Evolutionary conservation across 2,888 invertebrate species (phyloP), one percentile per base, ranked within the genome.

Genomic region (Phasia obesa): DNA sequence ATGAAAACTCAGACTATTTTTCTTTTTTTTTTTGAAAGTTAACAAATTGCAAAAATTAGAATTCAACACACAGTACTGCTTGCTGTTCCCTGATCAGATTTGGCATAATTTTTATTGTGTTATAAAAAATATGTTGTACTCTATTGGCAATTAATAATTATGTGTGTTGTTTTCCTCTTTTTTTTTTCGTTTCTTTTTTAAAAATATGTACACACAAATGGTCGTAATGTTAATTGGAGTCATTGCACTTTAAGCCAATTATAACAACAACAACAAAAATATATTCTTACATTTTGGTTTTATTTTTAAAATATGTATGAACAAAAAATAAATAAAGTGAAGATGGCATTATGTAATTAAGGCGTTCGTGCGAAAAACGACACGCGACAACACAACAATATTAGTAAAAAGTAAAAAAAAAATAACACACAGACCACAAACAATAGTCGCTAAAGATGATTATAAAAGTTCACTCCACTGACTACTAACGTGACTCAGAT

Each of bases 321-420:
- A 17, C 21, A 71, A 59, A 17, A 17, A n/a, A 53, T 49, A 47
- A 47, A 44, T 3, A 65, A 55, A 27, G 17, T 38, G 11, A 31
- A 60, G 15, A 59, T 51, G 1, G 35, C 44, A 67, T 74, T 60
- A 62, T 49, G 42, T 53, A 38, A 38, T 49, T 80, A 80, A 80
- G 53, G 80, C 49, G 73, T 80, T 80, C 47, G 49, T 62, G 80
- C 74, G 67, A 74, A 80, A 74, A 74, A 57, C 53, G 60, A 62
- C 73, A 79, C 35, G 73, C 60, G 73, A 51, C 79, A 78, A 71
- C 27, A 42, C 25, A 44, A 19, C 38, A n/a, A n/a, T n/a, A n/a
- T n/a, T n/a, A n/a, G n/a, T n/a, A n/a, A n/a, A n/a, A n/a, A n/a
- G n/a, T n/a, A n/a, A n/a, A n/a, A n/a, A n/a, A n/a, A n/a, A n/a